Conservation (phyloP, 1,140 invertebrate genomes). For the Drosophila bocki region DNA sequence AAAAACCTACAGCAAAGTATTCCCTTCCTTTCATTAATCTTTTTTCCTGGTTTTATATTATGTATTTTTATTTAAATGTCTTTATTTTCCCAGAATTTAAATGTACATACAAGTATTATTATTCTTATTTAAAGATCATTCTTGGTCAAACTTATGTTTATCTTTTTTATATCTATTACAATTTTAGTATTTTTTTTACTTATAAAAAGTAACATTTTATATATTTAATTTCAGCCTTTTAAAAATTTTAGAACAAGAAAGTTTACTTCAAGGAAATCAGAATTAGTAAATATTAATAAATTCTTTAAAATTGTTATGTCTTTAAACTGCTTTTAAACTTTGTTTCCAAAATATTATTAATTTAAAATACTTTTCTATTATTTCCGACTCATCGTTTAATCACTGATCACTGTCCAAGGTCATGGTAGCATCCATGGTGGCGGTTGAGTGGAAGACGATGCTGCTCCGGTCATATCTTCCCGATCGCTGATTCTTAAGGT, state of each 20-base stretch:
- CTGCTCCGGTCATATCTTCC: slow-evolving; percentile 67
- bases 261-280: no score
- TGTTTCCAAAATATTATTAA: no score
- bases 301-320: no score
- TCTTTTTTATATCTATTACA: not conserved
- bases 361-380: not conserved
- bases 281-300: no score
- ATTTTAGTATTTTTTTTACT: not conserved
- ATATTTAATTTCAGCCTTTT: not conserved
- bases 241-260: not conserved
- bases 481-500: slow-evolving; percentile 53
- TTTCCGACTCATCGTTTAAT: not conserved
- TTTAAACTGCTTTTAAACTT: no score
- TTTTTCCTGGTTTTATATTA: slow-evolving; percentile 8
- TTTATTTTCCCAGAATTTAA: not conserved
- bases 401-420: slow-evolving; percentile 35
- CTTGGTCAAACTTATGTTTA: not conserved
- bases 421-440: slow-evolving; percentile 72
- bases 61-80: not conserved
- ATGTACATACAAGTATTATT: not conserved
- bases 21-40: not conserved
- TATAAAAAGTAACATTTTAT: not conserved
- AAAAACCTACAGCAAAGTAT: not conserved
- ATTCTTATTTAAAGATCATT: slow-evolving; percentile 7
- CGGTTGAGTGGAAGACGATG: slow-evolving; percentile 76